A percentile compares a stretch with the other conserved stretches of the same genome.
Conservation (phyloP, 2,797 vertebrate genomes). For the Cyclura pinguis region DNA sequence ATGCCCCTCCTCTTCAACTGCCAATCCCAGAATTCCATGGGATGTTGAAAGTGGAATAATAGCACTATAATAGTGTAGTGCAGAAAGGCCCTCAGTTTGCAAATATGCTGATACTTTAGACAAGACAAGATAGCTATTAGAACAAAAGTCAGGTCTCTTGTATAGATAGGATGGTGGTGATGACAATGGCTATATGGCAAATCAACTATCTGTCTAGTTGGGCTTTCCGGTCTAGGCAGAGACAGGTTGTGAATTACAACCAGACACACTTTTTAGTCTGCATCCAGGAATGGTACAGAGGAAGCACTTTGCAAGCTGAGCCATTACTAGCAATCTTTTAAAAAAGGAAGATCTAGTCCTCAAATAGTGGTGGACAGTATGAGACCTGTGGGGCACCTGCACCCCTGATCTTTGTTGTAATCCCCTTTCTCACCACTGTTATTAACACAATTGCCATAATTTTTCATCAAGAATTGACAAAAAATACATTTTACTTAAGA, state of each 20-base stretch:
- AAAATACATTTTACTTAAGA: background rate
- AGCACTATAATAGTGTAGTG: too few relatives aligned
- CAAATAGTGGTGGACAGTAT: background rate
- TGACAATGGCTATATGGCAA: background rate
- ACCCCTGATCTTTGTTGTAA: too few relatives aligned
- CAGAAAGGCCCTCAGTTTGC: background rate
- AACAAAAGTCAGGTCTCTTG: background rate
- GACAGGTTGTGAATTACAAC: background rate
- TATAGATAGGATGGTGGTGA: background rate
- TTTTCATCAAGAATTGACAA: background rate
- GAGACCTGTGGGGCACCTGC: background rate
- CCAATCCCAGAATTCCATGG: too few relatives aligned
- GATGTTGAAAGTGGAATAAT: too few relatives aligned
- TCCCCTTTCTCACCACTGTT: background rate
- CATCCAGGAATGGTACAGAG: too few relatives aligned
- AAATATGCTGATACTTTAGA: background rate
- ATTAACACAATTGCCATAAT: background rate
- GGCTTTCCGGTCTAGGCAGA: background rate
- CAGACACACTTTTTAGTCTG: background rate
- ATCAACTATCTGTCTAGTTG: background rate
- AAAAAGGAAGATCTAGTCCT: background rate
- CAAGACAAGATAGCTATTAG: constrained; percentile 6
- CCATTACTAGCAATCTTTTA: background rate
- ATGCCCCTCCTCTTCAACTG: too few relatives aligned
- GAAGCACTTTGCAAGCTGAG: background rate